phyloP scores from a whole-genome alignment of 2,113 vertebrate species.

The Tringa solitaria region DNA sequence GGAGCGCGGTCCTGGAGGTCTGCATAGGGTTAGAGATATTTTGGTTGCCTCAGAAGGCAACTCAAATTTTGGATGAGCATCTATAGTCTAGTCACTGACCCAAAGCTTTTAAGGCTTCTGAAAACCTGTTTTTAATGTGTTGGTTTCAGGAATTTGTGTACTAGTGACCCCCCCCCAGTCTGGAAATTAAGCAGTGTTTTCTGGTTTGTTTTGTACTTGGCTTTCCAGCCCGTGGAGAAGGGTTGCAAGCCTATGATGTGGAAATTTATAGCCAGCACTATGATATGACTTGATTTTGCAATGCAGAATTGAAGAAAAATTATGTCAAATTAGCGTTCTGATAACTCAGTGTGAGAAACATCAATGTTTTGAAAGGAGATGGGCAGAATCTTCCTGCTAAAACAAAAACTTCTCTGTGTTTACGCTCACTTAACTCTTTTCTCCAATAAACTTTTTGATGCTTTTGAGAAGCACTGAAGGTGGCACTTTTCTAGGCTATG shows the following conservation, averaged over 20 bases:
- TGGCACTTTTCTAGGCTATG: neutral
- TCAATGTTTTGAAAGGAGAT: neutral
- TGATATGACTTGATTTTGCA: neutral
- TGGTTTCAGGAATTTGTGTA: slow-evolving; percentile 3
- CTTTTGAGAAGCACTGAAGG: neutral
- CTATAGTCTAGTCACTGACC: neutral
- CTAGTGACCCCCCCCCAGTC: neutral
- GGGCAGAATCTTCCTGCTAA: neutral
- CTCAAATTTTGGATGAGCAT: neutral
- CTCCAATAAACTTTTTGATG: neutral
- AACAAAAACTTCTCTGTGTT: neutral
- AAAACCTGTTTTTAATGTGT: neutral
- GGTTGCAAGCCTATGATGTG: neutral
- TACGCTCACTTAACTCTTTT: neutral
- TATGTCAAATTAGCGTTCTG: neutral
- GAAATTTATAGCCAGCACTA: neutral
- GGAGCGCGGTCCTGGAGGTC: neutral
- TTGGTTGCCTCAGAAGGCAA: neutral
- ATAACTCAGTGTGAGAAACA: neutral
- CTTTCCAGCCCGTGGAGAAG: neutral
- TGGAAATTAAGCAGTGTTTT: neutral
- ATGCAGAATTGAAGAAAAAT: neutral
- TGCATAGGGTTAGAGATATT: neutral
- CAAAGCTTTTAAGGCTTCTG: neutral
- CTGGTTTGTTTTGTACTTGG: neutral